Conservation (phyloP, 2,797 vertebrate species). For the Spinibarbus caldwelli region DNA sequence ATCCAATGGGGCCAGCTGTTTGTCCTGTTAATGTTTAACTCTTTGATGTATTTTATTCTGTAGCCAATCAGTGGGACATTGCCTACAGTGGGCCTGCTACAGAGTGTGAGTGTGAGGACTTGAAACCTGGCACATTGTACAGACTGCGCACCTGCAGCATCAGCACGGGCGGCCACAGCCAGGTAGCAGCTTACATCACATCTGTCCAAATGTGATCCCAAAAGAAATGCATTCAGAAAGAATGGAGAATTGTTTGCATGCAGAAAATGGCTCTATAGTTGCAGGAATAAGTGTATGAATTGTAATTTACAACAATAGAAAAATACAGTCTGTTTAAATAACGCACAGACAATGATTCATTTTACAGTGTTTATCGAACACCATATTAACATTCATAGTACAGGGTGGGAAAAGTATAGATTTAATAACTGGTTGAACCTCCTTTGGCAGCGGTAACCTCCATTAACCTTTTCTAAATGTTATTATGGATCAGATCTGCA, state of each 20-base stretch:
- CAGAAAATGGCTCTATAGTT: not conserved
- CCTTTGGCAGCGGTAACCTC: not conserved
- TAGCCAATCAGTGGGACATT: slow-evolving; percentile 93
- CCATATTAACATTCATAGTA: not conserved
- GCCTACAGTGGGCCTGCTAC: slow-evolving; percentile 92
- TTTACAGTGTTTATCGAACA: not conserved
- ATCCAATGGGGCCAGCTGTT: not conserved
- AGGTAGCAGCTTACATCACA: slow-evolving; percentile 70
- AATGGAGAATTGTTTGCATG: not conserved
- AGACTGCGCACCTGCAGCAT: slow-evolving; percentile 94
- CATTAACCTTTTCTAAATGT: slow-evolving; percentile 1
- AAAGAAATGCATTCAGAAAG: not conserved
- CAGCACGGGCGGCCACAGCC: slow-evolving; percentile 97
- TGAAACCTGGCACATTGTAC: slow-evolving; percentile 94
- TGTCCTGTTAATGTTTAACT: slow-evolving; percentile 1
- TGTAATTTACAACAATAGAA: not conserved
- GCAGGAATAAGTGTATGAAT: not conserved
- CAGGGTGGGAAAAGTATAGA: not conserved
- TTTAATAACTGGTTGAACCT: not conserved
- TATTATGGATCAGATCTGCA: not conserved
- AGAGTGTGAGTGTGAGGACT: slow-evolving; percentile 87
- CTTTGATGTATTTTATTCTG: slow-evolving; percentile 16
- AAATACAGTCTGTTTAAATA: not conserved
- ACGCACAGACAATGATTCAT: not conserved
- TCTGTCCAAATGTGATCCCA: not conserved